Percentiles rank a stretch among this genome's conserved stretches.
These are phyloP conservation scores for Linnaemya vulpina DNA, from an alignment of 2,888 invertebrate species.

Conservation along the genomic window DNA sequence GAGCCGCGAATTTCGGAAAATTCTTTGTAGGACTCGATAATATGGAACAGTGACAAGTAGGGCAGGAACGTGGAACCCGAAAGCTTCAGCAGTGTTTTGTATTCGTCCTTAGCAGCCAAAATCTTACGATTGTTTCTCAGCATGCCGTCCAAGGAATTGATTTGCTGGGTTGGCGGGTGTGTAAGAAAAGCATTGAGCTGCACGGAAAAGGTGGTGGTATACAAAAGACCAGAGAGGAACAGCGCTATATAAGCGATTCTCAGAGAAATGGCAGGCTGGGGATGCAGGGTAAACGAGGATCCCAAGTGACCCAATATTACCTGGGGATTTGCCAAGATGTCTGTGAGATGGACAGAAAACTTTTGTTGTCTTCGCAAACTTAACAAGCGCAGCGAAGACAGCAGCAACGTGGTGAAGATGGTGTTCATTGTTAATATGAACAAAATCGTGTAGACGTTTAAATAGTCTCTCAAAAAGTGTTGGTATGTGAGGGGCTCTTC, in stretches of 20 bases:
- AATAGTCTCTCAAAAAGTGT: conserved; percentile 41
- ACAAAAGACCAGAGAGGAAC: conserved; percentile 69
- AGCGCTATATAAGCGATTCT: conserved; percentile 69
- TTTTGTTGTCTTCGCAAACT: conserved; percentile 12
- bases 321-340: conserved; percentile 68
- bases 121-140: conserved; percentile 49
- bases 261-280: conserved; percentile 22
- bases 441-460: conserved; percentile 19
- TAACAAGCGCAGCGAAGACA: conserved; percentile 17
- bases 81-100: conserved; percentile 46
- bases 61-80: conserved; percentile 55
- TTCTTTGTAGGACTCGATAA: conserved; percentile 63
- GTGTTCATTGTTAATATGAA: conserved; percentile 48
- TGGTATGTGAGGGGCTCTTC: conserved; percentile 63
- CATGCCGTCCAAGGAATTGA: conserved; percentile 68
- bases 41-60: conserved; percentile 62
- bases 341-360: conserved; percentile 17
- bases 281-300: conserved; percentile 63
- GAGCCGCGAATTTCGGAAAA: conserved; percentile 67
- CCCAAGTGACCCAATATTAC: conserved; percentile 71
- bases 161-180: conserved; percentile 62
- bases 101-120: conserved; percentile 39
- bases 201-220: conserved; percentile 72
- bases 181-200: conserved; percentile 72
- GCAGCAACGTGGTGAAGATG: conserved; percentile 45